Conservation (phyloP, 2,113 vertebrate species). For the Macrotus californicus region DNA sequence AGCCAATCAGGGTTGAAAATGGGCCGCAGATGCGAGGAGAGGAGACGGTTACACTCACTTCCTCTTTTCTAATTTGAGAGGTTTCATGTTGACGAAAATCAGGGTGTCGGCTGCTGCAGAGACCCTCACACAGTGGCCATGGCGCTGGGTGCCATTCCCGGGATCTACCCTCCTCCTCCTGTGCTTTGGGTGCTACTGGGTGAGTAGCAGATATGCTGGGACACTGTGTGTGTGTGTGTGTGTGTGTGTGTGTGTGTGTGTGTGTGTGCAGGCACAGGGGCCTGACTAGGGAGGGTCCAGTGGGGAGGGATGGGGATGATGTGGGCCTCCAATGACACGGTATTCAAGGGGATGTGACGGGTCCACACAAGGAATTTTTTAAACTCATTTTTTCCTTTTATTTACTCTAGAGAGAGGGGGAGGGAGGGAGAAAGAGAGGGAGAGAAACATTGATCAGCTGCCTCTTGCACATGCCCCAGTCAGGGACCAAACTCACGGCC, state of each 20-base stretch:
- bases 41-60: slow-evolving; percentile 64
- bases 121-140: neutral
- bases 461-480: no score
- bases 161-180: neutral
- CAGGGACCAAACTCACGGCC: no score
- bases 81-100: slow-evolving; percentile 31
- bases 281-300: neutral
- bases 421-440: no score
- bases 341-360: neutral
- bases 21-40: neutral
- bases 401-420: no score
- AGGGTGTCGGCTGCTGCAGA: neutral
- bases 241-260: no score
- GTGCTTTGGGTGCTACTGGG: slow-evolving; percentile 51
- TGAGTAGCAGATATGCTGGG: slow-evolving; percentile 22
- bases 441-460: no score
- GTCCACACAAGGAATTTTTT: no score
- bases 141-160: neutral
- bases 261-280: no score
- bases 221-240: no score
- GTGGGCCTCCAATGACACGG: neutral
- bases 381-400: no score
- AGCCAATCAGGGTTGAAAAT: slow-evolving; percentile 12
- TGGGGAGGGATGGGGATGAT: neutral
- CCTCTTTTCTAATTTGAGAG: slow-evolving; percentile 71